Percentiles rank a stretch among this genome's conserved stretches.
Conservation (phyloP, 2,113 vertebrate species). For the Ivindomyrus marchei region DNA sequence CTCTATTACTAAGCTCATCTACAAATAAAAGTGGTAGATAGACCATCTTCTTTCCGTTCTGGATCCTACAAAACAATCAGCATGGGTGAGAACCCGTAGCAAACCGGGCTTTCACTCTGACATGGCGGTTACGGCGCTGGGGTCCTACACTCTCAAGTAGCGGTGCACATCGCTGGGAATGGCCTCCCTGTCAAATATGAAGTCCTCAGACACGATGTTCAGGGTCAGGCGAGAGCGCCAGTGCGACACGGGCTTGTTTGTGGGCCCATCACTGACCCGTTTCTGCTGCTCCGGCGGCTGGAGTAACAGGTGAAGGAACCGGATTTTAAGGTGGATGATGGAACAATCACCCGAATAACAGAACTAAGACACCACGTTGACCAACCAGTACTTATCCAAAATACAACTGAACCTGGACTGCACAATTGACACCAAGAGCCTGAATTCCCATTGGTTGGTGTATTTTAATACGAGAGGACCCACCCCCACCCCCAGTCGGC, state of each 20-base stretch:
- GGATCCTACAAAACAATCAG: conserved; percentile 63
- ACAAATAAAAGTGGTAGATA: conserved; percentile 98
- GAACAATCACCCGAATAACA: background rate
- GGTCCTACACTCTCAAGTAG: conserved; percentile 83
- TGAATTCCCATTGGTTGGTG: background rate
- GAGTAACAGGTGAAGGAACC: background rate
- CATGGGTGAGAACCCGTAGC: conserved; percentile 9
- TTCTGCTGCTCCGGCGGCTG: conserved; percentile 65
- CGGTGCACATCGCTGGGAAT: conserved; percentile 88
- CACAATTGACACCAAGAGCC: background rate
- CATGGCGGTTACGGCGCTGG: background rate
- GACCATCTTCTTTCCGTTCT: conserved; percentile 82
- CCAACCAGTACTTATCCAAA: background rate
- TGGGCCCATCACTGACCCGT: conserved; percentile 39
- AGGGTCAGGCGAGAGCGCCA: conserved; percentile 89
- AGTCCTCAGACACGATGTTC: conserved; percentile 86
- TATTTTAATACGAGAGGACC: background rate
- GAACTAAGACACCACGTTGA: background rate
- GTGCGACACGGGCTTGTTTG: conserved; percentile 81
- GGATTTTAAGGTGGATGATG: background rate
- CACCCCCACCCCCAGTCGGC: background rate
- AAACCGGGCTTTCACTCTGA: background rate
- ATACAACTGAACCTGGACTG: background rate
- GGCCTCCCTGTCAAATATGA: conserved; percentile 81
- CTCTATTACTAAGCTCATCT: conserved; percentile 93